Evolutionary conservation across 1,140 invertebrate species (phyloP).

Genomic region (Formica exsecta): DNA sequence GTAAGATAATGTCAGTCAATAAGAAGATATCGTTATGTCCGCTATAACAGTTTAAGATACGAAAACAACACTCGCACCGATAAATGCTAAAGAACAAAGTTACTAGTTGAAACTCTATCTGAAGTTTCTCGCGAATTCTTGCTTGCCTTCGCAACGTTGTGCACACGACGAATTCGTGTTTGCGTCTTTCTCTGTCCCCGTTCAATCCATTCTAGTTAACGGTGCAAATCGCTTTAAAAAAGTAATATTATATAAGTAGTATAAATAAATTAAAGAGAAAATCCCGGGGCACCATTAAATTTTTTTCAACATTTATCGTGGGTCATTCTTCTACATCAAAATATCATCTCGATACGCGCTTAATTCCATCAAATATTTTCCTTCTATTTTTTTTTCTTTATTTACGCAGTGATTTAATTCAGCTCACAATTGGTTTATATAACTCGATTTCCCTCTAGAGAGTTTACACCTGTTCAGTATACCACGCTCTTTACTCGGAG

Average conservation of each 20-base stretch:
- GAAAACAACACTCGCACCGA: constrained; percentile 30
- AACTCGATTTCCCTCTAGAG: not conserved
- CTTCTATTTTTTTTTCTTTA: not conserved
- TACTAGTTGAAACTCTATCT: constrained; percentile 30
- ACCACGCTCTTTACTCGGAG: not conserved
- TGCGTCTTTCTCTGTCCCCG: not conserved
- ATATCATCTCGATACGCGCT: not conserved
- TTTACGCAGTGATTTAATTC: not conserved
- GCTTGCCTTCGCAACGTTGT: not conserved
- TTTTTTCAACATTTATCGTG: constrained; percentile 3
- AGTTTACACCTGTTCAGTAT: no score
- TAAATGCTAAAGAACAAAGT: constrained; percentile 38
- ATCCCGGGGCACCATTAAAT: not conserved
- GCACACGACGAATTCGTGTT: constrained; percentile 44
- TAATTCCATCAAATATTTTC: no score
- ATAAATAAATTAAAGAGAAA: constrained; percentile 8
- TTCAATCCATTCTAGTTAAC: constrained; percentile 31
- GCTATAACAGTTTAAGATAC: constrained; percentile 36
- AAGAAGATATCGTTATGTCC: constrained; percentile 24
- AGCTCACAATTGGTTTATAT: not conserved
- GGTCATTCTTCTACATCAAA: not conserved
- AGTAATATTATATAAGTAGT: constrained; percentile 2
- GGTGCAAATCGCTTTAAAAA: constrained; percentile 10
- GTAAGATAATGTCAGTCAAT: not conserved
- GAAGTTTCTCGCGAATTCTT: constrained; percentile 53